A percentile compares a stretch with the other conserved stretches of the same genome.
phyloP scores from a whole-genome alignment of 2,113 vertebrate species.

The Sylvia atricapilla region DNA sequence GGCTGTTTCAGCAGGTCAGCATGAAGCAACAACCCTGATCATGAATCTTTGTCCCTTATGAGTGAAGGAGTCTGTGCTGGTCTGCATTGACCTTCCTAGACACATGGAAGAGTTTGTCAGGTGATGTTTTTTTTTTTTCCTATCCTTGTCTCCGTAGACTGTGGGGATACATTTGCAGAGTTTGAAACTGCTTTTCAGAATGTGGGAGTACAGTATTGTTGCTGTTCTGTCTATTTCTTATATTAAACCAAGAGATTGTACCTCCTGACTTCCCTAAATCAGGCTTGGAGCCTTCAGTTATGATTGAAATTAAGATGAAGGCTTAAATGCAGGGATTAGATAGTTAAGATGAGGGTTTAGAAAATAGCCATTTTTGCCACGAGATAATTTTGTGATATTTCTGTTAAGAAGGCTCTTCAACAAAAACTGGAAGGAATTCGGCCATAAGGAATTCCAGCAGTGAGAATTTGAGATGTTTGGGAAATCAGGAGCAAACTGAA shows the following conservation, averaged over 20 bases:
- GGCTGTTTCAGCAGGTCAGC: neutral
- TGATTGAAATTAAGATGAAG: constrained; percentile 19
- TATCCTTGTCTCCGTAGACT: neutral
- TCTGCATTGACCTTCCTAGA: neutral
- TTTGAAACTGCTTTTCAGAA: neutral
- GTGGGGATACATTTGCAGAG: neutral
- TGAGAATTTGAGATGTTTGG: constrained; percentile 61
- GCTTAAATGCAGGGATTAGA: constrained; percentile 18
- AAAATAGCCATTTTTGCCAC: constrained; percentile 28
- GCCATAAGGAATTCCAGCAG: constrained; percentile 46
- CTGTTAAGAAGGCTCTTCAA: constrained; percentile 30
- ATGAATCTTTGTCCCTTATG: neutral
- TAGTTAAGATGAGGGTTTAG: constrained; percentile 30
- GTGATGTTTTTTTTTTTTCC: neutral
- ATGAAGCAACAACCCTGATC: neutral
- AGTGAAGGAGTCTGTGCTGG: neutral
- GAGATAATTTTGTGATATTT: constrained; percentile 36
- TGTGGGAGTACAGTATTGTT: neutral
- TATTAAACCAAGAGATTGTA: neutral
- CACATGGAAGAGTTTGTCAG: neutral
- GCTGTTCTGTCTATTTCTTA: neutral
- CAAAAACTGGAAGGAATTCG: constrained; percentile 44
- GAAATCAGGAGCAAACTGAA: constrained; percentile 63
- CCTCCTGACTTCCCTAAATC: constrained; percentile 14
- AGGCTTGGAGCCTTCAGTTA: constrained; percentile 21